A percentile compares a stretch with the other conserved stretches of the same genome.
These are phyloP conservation scores for Andrena bicolor DNA, from an alignment of 2,888 invertebrate species.

Conservation along the genomic window DNA sequence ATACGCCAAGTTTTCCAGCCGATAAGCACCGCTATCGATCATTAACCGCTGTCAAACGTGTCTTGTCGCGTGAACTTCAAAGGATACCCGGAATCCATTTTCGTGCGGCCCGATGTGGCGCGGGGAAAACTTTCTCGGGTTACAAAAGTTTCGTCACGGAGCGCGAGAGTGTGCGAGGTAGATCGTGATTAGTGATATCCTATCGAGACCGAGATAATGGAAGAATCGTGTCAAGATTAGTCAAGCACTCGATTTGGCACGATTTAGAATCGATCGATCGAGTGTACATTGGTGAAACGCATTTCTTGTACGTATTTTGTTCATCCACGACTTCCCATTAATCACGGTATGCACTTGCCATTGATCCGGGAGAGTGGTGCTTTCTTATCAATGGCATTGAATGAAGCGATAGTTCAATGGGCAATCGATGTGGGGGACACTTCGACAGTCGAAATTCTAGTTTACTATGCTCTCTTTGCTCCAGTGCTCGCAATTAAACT, in stretches of 20 bases:
- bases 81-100: conserved; percentile 42
- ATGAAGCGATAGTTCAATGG: neutral
- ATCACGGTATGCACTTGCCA: neutral
- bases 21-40: conserved; percentile 48
- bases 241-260: conserved; percentile 20
- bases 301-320: conserved; percentile 38
- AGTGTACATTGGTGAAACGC: conserved; percentile 29
- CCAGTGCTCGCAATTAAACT: no score
- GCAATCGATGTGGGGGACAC: neutral
- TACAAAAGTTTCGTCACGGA: conserved; percentile 10
- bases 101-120: conserved; percentile 1
- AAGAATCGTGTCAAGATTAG: conserved; percentile 62
- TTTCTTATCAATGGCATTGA: conserved; percentile 5
- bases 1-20: conserved; percentile 21
- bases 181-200: conserved; percentile 50
- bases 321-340: neutral
- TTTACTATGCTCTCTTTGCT: no score
- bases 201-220: conserved; percentile 61
- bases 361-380: neutral
- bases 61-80: conserved; percentile 34
- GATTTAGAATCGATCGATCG: conserved; percentile 44
- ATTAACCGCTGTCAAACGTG: conserved; percentile 11
- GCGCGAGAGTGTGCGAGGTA: neutral
- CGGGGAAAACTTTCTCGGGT: neutral
- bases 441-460: no score